Percentiles rank a stretch among this genome's conserved stretches.
phyloP scores from a whole-genome alignment of 2,888 invertebrate species.

The Clistopyga incitator region DNA sequence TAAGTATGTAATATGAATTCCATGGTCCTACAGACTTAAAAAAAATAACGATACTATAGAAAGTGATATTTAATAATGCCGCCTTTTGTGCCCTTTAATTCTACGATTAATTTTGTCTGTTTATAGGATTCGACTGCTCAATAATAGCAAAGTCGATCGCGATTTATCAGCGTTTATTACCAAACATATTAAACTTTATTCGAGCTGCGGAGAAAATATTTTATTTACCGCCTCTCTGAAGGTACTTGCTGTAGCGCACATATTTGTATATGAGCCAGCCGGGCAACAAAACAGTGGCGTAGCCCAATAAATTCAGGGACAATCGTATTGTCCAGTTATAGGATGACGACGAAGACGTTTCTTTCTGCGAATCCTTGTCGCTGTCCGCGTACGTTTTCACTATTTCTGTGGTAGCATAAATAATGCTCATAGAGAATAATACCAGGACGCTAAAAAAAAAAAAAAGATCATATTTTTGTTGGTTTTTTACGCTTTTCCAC shows the following conservation, averaged over 20 bases:
- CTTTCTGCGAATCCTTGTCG: slow-evolving; percentile 75
- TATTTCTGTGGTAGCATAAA: slow-evolving; percentile 84
- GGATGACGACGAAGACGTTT: slow-evolving; percentile 83
- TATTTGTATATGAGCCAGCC: slow-evolving; percentile 94
- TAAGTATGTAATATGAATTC: too few relatives aligned
- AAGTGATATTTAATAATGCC: too few relatives aligned
- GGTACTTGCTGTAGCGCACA: slow-evolving; percentile 90
- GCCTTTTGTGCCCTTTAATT: too few relatives aligned
- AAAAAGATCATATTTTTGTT: background rate
- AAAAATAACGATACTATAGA: too few relatives aligned
- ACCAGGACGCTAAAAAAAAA: slow-evolving; percentile 82
- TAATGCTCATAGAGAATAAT: slow-evolving; percentile 83
- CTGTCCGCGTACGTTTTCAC: slow-evolving; percentile 79
- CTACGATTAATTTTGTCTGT: too few relatives aligned
- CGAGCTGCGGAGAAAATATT: background rate
- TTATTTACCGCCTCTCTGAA: slow-evolving; percentile 90
- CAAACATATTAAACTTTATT: too few relatives aligned
- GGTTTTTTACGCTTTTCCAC: background rate
- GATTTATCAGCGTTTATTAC: too few relatives aligned
- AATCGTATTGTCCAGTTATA: slow-evolving; percentile 92
- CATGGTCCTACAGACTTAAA: too few relatives aligned
- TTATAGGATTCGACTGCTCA: too few relatives aligned
- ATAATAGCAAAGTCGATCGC: too few relatives aligned
- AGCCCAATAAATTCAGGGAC: slow-evolving; percentile 93
- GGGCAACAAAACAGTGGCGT: slow-evolving; percentile 94